Evolutionary conservation across 2,888 invertebrate genomes (phyloP).

Genomic region (Mallateleia sp.): DNA sequence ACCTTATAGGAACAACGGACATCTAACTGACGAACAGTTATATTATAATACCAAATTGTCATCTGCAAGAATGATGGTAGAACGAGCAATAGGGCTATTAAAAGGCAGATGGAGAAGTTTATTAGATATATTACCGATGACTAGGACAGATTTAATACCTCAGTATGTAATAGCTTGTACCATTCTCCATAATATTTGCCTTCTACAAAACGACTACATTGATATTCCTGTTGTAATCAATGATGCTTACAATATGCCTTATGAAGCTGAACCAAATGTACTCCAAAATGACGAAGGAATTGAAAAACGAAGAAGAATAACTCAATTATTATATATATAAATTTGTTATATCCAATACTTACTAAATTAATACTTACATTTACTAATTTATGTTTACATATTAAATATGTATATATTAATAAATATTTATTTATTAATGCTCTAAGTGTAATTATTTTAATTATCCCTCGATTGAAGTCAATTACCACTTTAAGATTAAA

Average conservation of each 20-base stretch:
- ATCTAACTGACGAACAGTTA: conserved; percentile 50
- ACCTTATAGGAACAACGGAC: conserved; percentile 36
- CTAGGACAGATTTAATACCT: not conserved
- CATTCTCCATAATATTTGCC: not conserved
- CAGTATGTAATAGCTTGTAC: not conserved
- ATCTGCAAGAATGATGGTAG: conserved; percentile 49
- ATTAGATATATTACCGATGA: not conserved
- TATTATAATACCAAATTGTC: conserved; percentile 59
- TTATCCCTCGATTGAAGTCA: too few species aligned
- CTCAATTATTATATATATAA: not conserved
- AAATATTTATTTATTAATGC: too few species aligned
- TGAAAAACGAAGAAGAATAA: not conserved
- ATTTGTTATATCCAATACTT: too few species aligned
- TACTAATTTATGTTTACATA: too few species aligned
- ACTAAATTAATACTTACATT: too few species aligned
- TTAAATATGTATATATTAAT: too few species aligned
- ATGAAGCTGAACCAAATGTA: not conserved
- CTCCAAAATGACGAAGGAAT: not conserved
- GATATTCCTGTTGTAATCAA: not conserved
- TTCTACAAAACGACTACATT: not conserved
- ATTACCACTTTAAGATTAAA: too few species aligned
- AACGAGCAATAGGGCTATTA: conserved; percentile 27
- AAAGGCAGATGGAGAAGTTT: not conserved
- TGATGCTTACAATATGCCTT: not conserved
- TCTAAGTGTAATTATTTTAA: too few species aligned